A percentile compares a stretch with the other conserved stretches of the same genome.
Conservation (phyloP, 2,888 invertebrate species). For the Tridacna gigas region DNA sequence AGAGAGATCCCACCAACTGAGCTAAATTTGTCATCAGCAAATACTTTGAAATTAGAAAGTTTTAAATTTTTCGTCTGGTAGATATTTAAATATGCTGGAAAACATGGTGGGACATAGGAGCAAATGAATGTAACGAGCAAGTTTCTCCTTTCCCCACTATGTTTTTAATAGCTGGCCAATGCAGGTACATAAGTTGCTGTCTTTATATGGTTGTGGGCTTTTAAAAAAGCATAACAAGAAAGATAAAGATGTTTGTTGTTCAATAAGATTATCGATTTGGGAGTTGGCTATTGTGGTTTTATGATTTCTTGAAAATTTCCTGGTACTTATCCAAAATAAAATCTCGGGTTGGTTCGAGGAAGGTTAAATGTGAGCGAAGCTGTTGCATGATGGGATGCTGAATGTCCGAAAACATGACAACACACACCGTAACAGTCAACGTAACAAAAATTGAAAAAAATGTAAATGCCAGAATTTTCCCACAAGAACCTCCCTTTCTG, state of each 20-base stretch:
- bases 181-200: too few relatives aligned
- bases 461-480: constrained; percentile 68
- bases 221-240: not conserved
- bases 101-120: too few relatives aligned
- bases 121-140: too few relatives aligned
- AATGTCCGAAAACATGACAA: constrained; percentile 75
- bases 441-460: constrained; percentile 72
- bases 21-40: too few relatives aligned
- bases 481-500: constrained; percentile 64
- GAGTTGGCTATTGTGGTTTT: not conserved
- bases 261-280: not conserved
- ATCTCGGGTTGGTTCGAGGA: constrained; percentile 76
- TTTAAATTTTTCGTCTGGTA: too few relatives aligned
- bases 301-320: constrained; percentile 41
- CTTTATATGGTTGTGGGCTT: too few relatives aligned
- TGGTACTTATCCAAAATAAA: constrained; percentile 66
- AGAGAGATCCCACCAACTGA: too few relatives aligned
- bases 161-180: not conserved
- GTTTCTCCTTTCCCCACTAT: not conserved
- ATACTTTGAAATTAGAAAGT: too few relatives aligned
- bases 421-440: constrained; percentile 68
- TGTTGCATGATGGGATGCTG: constrained; percentile 74
- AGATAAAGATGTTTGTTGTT: constrained; percentile 9
- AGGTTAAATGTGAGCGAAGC: constrained; percentile 70
- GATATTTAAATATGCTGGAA: too few relatives aligned